These are phyloP conservation scores for Nemoura dubitans DNA, from an alignment of 2,888 invertebrate genomes.

Conservation along the genomic window DNA sequence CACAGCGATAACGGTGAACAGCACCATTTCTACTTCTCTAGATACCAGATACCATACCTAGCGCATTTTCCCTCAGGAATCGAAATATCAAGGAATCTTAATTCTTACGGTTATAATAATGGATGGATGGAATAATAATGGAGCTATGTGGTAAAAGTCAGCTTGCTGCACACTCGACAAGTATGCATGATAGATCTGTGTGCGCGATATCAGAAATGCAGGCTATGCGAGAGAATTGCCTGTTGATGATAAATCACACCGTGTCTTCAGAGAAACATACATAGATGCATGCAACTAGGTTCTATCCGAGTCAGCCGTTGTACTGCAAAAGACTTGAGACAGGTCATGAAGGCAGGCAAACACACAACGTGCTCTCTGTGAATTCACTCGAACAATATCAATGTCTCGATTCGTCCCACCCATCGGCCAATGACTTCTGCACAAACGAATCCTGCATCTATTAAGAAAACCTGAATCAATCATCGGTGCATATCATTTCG, in stretches of 20 bases:
- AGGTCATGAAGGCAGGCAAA: slow-evolving; percentile 15
- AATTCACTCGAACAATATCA: not conserved
- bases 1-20: slow-evolving; percentile 4
- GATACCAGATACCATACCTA: not conserved
- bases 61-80: slow-evolving; percentile 12
- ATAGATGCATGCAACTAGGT: slow-evolving; percentile 2
- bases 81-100: slow-evolving; percentile 28
- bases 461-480: slow-evolving; percentile 24
- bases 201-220: slow-evolving; percentile 19
- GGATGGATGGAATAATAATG: slow-evolving; percentile 7
- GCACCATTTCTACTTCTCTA: not conserved
- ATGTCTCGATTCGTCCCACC: slow-evolving; percentile 15
- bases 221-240: not conserved
- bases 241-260: slow-evolving; percentile 18
- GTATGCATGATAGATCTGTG: slow-evolving; percentile 17
- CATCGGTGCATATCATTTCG: not conserved
- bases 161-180: slow-evolving; percentile 1
- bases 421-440: slow-evolving; percentile 24
- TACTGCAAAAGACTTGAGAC: not conserved
- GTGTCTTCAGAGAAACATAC: not conserved
- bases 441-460: not conserved
- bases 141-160: slow-evolving; percentile 13
- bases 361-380: not conserved
- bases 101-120: slow-evolving; percentile 23
- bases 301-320: not conserved